Evolutionary conservation across 2,888 invertebrate genomes (phyloP).

Genomic region (Zygaena filipendulae): DNA sequence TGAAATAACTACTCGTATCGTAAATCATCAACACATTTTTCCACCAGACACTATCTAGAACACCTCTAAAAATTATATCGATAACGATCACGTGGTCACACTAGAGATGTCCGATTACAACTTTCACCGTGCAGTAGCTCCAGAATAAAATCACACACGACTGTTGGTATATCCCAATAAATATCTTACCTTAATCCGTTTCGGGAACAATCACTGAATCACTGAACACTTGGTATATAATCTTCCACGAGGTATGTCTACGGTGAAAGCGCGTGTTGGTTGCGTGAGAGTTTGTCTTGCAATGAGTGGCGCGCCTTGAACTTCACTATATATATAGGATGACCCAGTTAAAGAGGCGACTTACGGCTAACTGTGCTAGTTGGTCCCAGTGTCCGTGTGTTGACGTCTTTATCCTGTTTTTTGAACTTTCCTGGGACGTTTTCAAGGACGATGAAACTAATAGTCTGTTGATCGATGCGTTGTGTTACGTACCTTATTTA

Average conservation of each 20-base stretch:
- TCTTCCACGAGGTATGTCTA: conserved; percentile 44
- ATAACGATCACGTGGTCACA: no score
- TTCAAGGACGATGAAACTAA: conserved; percentile 10
- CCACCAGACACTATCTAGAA: no score
- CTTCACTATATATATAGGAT: conserved; percentile 85
- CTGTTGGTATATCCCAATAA: conserved; percentile 20
- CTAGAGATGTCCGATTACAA: conserved; percentile 16
- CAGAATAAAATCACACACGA: no score
- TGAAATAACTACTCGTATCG: no score
- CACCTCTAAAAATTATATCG: no score
- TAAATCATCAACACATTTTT: no score
- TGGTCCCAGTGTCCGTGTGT: conserved; percentile 36
- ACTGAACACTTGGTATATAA: conserved; percentile 39
- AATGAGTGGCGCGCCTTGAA: conserved; percentile 81
- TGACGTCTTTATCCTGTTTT: conserved; percentile 46
- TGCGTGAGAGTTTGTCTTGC: conserved; percentile 58
- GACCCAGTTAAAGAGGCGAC: conserved; percentile 78
- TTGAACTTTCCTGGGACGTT: conserved; percentile 37
- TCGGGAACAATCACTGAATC: conserved; percentile 46
- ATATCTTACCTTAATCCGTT: conserved; percentile 47
- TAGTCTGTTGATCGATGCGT: no score
- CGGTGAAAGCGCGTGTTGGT: conserved; percentile 63
- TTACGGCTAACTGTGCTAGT: conserved; percentile 61
- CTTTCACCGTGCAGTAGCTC: no score
- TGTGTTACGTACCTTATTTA: no score